Percentiles rank a stretch among this genome's conserved stretches.
Evolutionary conservation across 1,140 invertebrate species (phyloP).

Genomic region (Ceratoteleas bidentatus): DNA sequence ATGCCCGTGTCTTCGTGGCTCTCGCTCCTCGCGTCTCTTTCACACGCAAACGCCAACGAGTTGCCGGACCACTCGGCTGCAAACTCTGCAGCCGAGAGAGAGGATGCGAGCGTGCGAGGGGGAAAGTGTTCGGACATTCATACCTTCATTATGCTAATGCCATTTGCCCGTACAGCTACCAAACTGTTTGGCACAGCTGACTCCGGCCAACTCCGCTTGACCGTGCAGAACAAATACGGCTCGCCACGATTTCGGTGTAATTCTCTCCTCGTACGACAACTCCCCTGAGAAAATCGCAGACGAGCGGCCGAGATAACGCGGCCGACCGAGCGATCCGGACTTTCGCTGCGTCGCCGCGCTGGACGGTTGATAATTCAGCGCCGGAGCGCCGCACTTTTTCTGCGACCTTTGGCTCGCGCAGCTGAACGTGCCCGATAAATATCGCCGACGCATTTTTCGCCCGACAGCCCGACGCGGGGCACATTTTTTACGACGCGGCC

Average conservation of each 20-base stretch:
- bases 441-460: slow-evolving; percentile 50
- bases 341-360: slow-evolving; percentile 51
- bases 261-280: slow-evolving; percentile 38
- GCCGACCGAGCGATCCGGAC: slow-evolving; percentile 46
- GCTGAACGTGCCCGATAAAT: slow-evolving; percentile 48
- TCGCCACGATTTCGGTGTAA: slow-evolving; percentile 52
- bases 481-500: too few species aligned
- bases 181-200: slow-evolving; percentile 71
- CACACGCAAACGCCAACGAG: slow-evolving; percentile 49
- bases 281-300: slow-evolving; percentile 45
- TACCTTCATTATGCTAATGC: slow-evolving; percentile 79
- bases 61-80: slow-evolving; percentile 70
- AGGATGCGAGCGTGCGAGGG: slow-evolving; percentile 33
- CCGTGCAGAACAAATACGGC: slow-evolving; percentile 61
- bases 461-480: slow-evolving; percentile 9
- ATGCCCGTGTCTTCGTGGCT: slow-evolving; percentile 44
- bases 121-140: slow-evolving; percentile 49
- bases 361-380: slow-evolving; percentile 68
- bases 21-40: slow-evolving; percentile 39
- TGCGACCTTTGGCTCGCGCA: slow-evolving; percentile 40
- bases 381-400: slow-evolving; percentile 48
- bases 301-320: slow-evolving; percentile 31
- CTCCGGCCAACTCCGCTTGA: slow-evolving; percentile 74
- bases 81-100: slow-evolving; percentile 72
- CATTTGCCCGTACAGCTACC: slow-evolving; percentile 61